Percentiles rank a stretch among this genome's conserved stretches.
These are phyloP conservation scores for Eretmocerus hayati DNA, from an alignment of 2,888 invertebrate species.

Conservation along the genomic window DNA sequence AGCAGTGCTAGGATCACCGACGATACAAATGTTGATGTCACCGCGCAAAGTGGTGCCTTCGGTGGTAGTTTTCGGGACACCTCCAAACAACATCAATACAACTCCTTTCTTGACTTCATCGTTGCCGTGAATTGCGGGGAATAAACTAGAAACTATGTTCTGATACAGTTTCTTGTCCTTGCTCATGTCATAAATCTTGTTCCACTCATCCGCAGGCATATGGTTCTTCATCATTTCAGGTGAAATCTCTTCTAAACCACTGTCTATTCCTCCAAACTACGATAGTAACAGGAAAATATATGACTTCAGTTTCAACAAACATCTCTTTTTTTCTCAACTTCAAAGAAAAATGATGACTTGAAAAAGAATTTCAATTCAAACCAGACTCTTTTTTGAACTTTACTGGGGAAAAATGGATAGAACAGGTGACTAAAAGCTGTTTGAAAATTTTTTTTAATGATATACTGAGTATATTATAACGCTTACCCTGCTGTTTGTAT, in stretches of 20 bases:
- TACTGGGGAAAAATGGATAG: no score
- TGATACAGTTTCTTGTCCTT: conserved; percentile 83
- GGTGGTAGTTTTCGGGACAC: conserved; percentile 87
- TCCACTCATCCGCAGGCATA: conserved; percentile 92
- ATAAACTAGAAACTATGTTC: conserved; percentile 84
- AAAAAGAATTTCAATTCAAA: not conserved
- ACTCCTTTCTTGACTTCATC: conserved; percentile 92
- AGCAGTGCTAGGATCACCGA: conserved; percentile 98
- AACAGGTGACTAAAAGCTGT: no score
- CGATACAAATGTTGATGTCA: conserved; percentile 95
- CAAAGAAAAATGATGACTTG: no score
- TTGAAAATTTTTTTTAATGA: no score
- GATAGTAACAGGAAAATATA: conserved; percentile 17
- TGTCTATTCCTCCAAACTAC: conserved; percentile 75
- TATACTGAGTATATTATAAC: no score
- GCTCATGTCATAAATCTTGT: conserved; percentile 95
- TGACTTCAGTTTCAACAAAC: not conserved
- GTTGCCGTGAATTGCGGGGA: conserved; percentile 94
- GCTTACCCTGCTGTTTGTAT: conserved; percentile 68
- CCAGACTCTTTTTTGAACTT: no score
- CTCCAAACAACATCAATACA: conserved; percentile 92
- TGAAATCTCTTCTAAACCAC: conserved; percentile 80
- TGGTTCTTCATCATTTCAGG: conserved; percentile 88
- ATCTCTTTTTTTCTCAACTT: no score
- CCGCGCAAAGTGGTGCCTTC: conserved; percentile 91